Evolutionary conservation across 2,797 vertebrate species (phyloP), one percentile per base, ranked within the genome.

Genomic region (Telmatherina bonti): DNA sequence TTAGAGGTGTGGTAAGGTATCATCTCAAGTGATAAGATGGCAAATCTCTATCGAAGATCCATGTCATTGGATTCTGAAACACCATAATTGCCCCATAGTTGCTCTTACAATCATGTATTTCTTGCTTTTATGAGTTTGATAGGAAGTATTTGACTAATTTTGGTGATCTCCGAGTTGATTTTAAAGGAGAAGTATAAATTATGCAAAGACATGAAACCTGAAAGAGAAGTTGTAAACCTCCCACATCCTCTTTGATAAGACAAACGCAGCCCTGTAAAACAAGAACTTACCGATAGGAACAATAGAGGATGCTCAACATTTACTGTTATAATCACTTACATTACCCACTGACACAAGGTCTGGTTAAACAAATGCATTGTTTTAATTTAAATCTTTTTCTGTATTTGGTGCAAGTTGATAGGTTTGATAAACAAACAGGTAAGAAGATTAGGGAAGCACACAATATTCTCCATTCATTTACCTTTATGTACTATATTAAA

Each of bases 231-330:
- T 38, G 2, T 36, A 8, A 13, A 24, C 41, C 5, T 62, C 15
- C 27, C 73, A 86, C 85, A 81, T 89, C 88, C 79, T 82, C 85
- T 85, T 90, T 85, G 9, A 62, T 0, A 5, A 66, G 18, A 85
- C 72, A 36, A 27, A 0, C 5, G 45, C 41, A 61, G 3, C 12
- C n/a, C 2, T 36, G 33, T 5, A n/a, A 51, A 35, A 63, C 45
- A 62, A 59, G 38, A 30, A 3, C 8, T 31, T 24, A 22, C 33
- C 43, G 7, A 58, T 53, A 67, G 54, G 72, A 68, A 76, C 24
- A 52, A 22, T 56, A 1, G 3, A 29, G 20, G 33, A 1, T 30
- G 29, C 10, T 49, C 2, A 24, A 35, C 30, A 35, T 22, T n/a
- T 33, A 38, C 12, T 26, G 9, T 16, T 58, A 15, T 57, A 2